Percentiles rank a stretch among this genome's conserved stretches.
Evolutionary conservation across 2,113 vertebrate genomes (phyloP).

Genomic region (Mystacornis crossleyi): DNA sequence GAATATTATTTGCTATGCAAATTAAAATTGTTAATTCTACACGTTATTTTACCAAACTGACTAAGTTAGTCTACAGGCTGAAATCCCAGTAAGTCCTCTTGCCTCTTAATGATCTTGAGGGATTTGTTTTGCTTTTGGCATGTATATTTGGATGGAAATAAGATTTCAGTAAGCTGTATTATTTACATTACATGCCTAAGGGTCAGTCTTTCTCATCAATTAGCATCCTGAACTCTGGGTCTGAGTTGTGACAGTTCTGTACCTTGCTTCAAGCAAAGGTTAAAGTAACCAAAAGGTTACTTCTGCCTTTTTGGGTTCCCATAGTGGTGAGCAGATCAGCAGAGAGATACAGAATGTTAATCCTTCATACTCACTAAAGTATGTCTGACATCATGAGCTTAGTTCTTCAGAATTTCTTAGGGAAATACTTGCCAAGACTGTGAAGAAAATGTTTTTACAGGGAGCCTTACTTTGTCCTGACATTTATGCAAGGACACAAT

Average conservation of each 20-base stretch:
- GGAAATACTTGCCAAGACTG: not conserved
- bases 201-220: not conserved
- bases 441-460: slow-evolving; percentile 63
- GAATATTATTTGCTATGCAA: not conserved
- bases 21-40: not conserved
- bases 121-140: not conserved
- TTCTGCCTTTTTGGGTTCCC: not conserved
- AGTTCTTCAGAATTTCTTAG: not conserved
- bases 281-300: not conserved
- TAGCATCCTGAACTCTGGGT: not conserved
- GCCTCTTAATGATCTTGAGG: not conserved
- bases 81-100: not conserved
- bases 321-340: not conserved
- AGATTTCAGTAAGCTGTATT: not conserved
- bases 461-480: slow-evolving; percentile 40
- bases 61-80: not conserved
- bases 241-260: not conserved
- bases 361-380: not conserved
- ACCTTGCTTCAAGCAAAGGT: not conserved
- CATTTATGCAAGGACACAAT: slow-evolving; percentile 45
- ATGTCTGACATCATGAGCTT: slow-evolving; percentile 13
- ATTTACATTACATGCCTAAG: not conserved
- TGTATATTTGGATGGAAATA: not conserved
- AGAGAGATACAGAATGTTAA: not conserved
- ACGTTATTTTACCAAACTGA: not conserved